These are phyloP conservation scores for Zingel zingel DNA, from an alignment of 2,113 vertebrate species.

Conservation along the genomic window DNA sequence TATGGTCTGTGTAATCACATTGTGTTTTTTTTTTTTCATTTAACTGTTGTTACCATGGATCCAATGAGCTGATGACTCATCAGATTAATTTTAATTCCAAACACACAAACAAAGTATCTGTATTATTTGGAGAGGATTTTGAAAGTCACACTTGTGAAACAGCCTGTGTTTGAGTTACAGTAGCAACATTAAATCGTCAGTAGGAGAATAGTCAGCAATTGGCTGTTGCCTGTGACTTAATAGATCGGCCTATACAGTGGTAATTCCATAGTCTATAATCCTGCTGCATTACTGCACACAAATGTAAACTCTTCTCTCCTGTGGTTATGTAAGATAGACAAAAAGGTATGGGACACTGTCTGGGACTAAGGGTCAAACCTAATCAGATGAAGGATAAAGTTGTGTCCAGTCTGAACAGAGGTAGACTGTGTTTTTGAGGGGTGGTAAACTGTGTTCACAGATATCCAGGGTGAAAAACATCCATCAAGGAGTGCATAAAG, in stretches of 20 bases:
- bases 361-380: background rate
- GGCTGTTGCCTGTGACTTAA: slow-evolving; percentile 21
- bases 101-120: background rate
- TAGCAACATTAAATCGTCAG: slow-evolving; percentile 45
- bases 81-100: background rate
- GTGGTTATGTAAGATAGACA: slow-evolving; percentile 14
- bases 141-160: slow-evolving; percentile 1
- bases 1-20: background rate
- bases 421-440: background rate
- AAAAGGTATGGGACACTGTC: background rate
- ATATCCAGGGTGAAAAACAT: background rate
- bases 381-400: background rate
- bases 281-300: background rate
- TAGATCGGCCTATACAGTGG: background rate
- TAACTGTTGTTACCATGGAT: background rate
- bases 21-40: background rate
- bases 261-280: slow-evolving; percentile 53
- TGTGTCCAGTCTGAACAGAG: background rate
- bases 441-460: background rate
- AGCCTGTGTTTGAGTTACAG: slow-evolving; percentile 10
- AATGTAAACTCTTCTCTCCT: slow-evolving; percentile 10
- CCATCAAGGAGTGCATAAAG: background rate
- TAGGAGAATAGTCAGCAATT: slow-evolving; percentile 23
- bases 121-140: background rate
- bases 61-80: background rate